These are phyloP conservation scores for Colinus virginianus DNA, from an alignment of 2,113 vertebrate genomes.

Conservation along the genomic window DNA sequence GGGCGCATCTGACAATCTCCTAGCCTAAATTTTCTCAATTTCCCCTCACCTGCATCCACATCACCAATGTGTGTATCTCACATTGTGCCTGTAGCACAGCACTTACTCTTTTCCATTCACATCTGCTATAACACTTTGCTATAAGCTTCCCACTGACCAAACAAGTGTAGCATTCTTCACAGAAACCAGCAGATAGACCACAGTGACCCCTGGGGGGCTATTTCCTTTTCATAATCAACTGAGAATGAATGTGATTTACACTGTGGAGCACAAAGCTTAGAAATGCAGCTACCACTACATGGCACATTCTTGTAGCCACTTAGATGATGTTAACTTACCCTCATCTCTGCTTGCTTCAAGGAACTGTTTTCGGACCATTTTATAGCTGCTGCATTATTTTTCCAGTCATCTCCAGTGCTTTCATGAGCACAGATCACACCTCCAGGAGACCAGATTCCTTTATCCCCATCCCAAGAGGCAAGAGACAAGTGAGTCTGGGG, in stretches of 20 bases:
- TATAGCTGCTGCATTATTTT: neutral
- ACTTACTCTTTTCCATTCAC: neutral
- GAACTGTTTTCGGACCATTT: neutral
- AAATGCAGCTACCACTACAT: neutral
- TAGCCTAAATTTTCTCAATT: neutral
- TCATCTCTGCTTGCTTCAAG: neutral
- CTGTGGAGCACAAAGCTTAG: neutral
- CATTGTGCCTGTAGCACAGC: neutral
- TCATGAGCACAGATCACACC: neutral
- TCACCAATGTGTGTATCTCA: neutral
- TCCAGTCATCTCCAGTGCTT: neutral
- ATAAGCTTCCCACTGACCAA: neutral
- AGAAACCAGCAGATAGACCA: neutral
- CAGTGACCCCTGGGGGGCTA: neutral
- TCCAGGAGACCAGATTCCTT: neutral
- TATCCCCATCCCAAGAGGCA: neutral
- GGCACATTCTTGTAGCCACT: neutral
- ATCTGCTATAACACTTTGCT: neutral
- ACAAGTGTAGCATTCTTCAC: neutral
- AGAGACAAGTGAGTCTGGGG: neutral
- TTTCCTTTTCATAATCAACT: neutral
- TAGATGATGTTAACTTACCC: neutral
- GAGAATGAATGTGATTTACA: neutral
- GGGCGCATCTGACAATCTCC: neutral
- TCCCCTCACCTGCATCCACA: neutral